Percentiles rank a stretch among this genome's conserved stretches.
Evolutionary conservation across 2,888 invertebrate species (phyloP).

Genomic region (Anagyrus pseudococci): DNA sequence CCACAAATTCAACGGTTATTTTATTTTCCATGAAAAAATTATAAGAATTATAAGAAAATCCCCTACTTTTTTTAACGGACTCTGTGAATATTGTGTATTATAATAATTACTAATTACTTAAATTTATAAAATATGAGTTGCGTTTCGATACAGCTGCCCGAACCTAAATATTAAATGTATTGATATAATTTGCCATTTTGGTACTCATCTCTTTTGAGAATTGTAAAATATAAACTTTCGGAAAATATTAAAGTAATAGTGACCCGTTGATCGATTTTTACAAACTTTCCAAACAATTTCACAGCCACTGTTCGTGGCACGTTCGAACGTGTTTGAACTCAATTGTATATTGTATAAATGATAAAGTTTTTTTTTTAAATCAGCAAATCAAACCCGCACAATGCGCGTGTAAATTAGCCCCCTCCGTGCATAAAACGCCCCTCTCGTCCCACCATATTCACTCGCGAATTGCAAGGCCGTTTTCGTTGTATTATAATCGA

Average conservation of each 20-base stretch:
- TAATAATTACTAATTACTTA: conserved; percentile 61
- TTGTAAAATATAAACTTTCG: conserved; percentile 37
- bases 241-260: conserved; percentile 41
- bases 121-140: conserved; percentile 58
- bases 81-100: conserved; percentile 62
- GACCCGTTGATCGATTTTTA: conserved; percentile 43
- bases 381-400: conserved; percentile 41
- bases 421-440: conserved; percentile 40
- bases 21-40: conserved; percentile 49
- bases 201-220: conserved; percentile 38
- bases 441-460: conserved; percentile 39
- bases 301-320: conserved; percentile 49
- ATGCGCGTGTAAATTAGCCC: conserved; percentile 44
- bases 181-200: conserved; percentile 37
- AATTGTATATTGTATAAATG: conserved; percentile 61
- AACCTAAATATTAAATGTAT: conserved; percentile 35
- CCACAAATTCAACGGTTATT: conserved; percentile 53
- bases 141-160: conserved; percentile 53
- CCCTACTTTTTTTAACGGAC: conserved; percentile 53
- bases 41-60: conserved; percentile 40
- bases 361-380: conserved; percentile 47
- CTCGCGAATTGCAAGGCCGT: conserved; percentile 39
- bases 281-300: conserved; percentile 38
- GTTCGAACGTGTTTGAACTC: conserved; percentile 54
- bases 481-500: conserved; percentile 38